Base-by-base conservation (phyloP, 2,888 invertebrate genomes). In the Miltochrista miniata region DNA sequence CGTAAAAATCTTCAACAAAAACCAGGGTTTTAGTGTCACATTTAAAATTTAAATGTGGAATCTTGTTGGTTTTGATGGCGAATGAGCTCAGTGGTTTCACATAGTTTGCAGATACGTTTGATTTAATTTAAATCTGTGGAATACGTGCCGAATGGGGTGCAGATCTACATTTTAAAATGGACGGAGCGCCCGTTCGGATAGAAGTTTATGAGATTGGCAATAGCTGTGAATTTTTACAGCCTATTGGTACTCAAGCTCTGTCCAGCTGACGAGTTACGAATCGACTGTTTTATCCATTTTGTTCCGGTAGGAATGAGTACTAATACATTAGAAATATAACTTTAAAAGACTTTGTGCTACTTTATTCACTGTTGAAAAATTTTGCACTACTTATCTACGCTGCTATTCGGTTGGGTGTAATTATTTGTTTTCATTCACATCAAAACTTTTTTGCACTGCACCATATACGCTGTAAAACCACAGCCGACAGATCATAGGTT, bases 1-100 rank as follows among this genome's bases (percentile, higher is more conserved):
- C 18, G 18, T 51, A 52, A 59, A 56, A 47, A 54, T 61, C 54
- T 52, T 48, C 9, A 41, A 33, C 36, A 46, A 54, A 60, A 51
- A 55, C 45, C 43, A 59, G 36, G 53, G 53, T 60, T 59, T 59
- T 47, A 61, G 51, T 57, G 53, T 59, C 53, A 55, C 55, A 72
- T 71, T 71, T 73, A 65, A 72, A 73, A 55, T 70, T 71, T 70
- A 70, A 52, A 71, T 71, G 58, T 45, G 62, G 56, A 62, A 61
- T 58, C 66, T 62, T 56, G 67, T 72, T 65, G 60, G 61, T 61
- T 59, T 55, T 51, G 58, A 53, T 54, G 54, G 52, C 48, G 45
- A 56, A 56, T 54, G 54, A 56, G 40, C 45, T 48, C 31, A 54
- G 52, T 56, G 55, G 55, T 53, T 43, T 51, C 52, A 52, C 62